Percentiles rank a stretch among this genome's conserved stretches.
Evolutionary conservation across 1,140 invertebrate genomes (phyloP).

Genomic region (Philopotamus ludificatus): DNA sequence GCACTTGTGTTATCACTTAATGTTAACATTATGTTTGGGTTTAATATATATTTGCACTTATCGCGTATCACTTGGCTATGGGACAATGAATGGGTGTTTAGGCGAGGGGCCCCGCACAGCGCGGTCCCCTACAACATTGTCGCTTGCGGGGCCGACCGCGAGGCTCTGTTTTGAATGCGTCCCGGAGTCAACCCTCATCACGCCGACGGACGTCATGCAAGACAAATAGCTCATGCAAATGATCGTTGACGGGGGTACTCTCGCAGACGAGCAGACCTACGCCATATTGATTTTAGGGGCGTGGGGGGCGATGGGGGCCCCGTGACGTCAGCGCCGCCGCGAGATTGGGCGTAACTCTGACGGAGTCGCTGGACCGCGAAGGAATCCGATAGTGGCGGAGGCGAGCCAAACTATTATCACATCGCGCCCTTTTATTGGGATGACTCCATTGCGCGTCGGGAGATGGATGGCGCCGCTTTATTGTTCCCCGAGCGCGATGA

Average conservation of each 20-base stretch:
- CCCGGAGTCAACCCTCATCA: background rate
- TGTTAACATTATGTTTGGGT: slow-evolving; percentile 20
- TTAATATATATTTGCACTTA: no score
- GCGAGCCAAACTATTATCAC: background rate
- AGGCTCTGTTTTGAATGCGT: background rate
- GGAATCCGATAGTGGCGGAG: background rate
- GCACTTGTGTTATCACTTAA: slow-evolving; percentile 27
- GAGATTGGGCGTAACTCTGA: no score
- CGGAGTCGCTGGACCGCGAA: background rate
- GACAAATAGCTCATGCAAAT: background rate
- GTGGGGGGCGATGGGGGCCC: background rate
- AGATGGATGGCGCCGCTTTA: background rate
- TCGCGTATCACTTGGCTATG: no score
- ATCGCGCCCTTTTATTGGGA: background rate
- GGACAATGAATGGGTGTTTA: no score
- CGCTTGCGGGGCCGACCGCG: background rate
- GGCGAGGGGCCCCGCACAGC: background rate
- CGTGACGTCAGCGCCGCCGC: background rate
- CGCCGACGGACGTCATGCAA: background rate
- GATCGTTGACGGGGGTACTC: background rate
- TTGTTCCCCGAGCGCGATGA: no score
- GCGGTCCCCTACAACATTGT: slow-evolving; percentile 8
- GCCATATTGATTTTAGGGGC: slow-evolving; percentile 1
- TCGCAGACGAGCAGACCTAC: no score
- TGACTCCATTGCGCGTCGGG: background rate